phyloP scores from a whole-genome alignment of 2,797 vertebrate species.

The Fundulus diaphanus region DNA sequence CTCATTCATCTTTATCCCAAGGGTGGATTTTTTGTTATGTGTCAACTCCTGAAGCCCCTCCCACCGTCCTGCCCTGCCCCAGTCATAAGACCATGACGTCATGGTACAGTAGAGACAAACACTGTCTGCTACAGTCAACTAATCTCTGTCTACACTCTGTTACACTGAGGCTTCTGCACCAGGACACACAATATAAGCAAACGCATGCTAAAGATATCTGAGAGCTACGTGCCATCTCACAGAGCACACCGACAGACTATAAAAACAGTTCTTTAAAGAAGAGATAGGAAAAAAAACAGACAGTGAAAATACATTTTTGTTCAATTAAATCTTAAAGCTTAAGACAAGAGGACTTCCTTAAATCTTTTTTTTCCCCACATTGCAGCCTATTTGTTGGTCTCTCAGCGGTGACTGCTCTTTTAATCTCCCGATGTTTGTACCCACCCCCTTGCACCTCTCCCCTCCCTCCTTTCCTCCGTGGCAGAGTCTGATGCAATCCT shows the following conservation, averaged over 20 bases:
- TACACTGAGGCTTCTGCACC: constrained; percentile 29
- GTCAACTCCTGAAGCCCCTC: constrained; percentile 65
- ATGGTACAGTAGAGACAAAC: constrained; percentile 76
- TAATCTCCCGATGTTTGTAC: constrained; percentile 47
- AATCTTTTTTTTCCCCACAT: constrained; percentile 60
- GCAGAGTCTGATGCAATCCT: constrained; percentile 87
- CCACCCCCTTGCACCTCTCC: constrained; percentile 60
- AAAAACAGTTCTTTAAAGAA: constrained; percentile 12
- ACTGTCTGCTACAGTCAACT: constrained; percentile 67
- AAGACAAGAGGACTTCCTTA: constrained; percentile 42
- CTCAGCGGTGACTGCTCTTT: constrained; percentile 75
- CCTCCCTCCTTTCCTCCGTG: constrained; percentile 55
- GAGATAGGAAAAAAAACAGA: constrained; percentile 5
- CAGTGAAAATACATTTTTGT: constrained; percentile 4
- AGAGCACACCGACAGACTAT: background rate
- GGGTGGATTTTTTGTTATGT: constrained; percentile 71
- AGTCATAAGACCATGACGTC: constrained; percentile 84
- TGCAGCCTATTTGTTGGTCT: constrained; percentile 77
- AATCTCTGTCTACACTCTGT: constrained; percentile 38
- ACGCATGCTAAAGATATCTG: constrained; percentile 26
- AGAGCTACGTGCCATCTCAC: background rate
- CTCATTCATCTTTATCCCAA: constrained; percentile 43
- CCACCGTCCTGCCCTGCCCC: constrained; percentile 68
- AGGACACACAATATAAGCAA: constrained; percentile 18
- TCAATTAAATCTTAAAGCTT: constrained; percentile 54